Conservation (phyloP, 2,113 vertebrate genomes). For the Poeciliopsis prolifica region DNA sequence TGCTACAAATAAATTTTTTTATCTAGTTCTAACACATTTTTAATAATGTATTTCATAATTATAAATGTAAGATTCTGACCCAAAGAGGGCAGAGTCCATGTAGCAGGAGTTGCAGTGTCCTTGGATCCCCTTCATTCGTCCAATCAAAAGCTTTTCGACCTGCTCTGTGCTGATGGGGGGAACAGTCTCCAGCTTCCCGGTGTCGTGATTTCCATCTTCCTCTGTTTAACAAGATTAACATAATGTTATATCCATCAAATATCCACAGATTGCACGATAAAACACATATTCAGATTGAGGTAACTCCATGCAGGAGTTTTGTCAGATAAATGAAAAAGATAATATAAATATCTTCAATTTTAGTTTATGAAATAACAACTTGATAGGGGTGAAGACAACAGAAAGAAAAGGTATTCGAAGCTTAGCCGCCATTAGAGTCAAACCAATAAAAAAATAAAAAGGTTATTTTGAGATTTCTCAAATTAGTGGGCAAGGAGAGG, state of each 20-base stretch:
- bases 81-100: conserved; percentile 89
- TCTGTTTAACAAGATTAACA: conserved; percentile 55
- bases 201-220: not conserved
- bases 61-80: conserved; percentile 66
- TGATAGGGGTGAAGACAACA: not conserved
- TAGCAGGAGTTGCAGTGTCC: conserved; percentile 94
- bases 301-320: not conserved
- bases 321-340: no score
- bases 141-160: conserved; percentile 75
- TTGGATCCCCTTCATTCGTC: conserved; percentile 88
- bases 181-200: conserved; percentile 45
- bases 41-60: not conserved
- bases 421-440: no score
- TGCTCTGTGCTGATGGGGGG: conserved; percentile 78
- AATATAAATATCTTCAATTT: not conserved
- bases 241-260: not conserved
- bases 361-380: not conserved
- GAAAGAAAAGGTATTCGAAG: no score
- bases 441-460: no score
- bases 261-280: not conserved
- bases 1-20: not conserved
- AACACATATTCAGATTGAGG: not conserved
- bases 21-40: not conserved
- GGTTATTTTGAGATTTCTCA: not conserved
- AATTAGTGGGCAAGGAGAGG: no score